These are phyloP conservation scores for Cricetomys ansorgei DNA, from an alignment of 2,113 vertebrate species.

Conservation along the genomic window DNA sequence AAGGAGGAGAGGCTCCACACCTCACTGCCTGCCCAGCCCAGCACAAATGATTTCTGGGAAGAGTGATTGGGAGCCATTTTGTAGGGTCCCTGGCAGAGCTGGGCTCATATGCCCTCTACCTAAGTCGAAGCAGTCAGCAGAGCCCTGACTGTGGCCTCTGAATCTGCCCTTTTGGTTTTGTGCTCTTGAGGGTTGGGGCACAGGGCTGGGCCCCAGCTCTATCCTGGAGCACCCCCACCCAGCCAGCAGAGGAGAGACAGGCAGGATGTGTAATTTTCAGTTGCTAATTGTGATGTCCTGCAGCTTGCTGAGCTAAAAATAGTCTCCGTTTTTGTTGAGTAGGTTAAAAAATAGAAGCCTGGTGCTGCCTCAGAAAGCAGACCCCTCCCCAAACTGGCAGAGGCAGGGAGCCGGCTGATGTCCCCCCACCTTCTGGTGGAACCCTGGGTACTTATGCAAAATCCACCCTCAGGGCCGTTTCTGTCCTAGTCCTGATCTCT, in stretches of 20 bases:
- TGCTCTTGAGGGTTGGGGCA: not conserved
- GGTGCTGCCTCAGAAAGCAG: conserved; percentile 78
- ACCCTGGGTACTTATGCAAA: conserved; percentile 35
- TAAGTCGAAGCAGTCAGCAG: not conserved
- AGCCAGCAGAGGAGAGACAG: conserved; percentile 76
- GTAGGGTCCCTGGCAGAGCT: not conserved
- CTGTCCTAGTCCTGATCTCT: conserved; percentile 50
- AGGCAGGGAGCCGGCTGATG: conserved; percentile 67
- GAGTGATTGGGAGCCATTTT: not conserved
- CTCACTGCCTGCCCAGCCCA: not conserved
- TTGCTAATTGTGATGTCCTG: conserved; percentile 84
- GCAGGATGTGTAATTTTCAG: conserved; percentile 80
- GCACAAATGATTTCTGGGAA: not conserved
- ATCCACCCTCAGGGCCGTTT: conserved; percentile 67
- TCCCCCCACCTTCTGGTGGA: not conserved
- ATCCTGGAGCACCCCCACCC: conserved; percentile 17
- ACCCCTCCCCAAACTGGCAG: conserved; percentile 76
- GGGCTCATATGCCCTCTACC: not conserved
- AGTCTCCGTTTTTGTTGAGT: conserved; percentile 82
- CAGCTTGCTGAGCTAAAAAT: conserved; percentile 85
- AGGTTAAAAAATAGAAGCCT: conserved; percentile 84
- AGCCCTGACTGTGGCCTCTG: not conserved
- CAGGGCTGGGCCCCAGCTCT: not conserved
- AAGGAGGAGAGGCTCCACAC: not conserved
- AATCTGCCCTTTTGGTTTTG: not conserved